Conservation (phyloP, 2,113 vertebrate genomes). For the Chaetura pelagica region DNA sequence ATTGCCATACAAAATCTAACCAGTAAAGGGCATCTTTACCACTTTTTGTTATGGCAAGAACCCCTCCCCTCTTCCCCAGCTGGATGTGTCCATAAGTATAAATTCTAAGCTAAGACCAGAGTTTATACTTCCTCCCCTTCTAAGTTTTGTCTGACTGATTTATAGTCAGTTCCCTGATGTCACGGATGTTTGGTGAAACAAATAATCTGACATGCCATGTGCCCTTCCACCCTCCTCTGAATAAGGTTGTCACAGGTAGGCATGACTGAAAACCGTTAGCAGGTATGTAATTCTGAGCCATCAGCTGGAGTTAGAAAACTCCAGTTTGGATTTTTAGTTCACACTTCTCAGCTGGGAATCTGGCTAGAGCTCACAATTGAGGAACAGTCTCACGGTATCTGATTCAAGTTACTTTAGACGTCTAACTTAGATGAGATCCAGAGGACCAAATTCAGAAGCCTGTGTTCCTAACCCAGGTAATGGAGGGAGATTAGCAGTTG, state of each 20-base stretch:
- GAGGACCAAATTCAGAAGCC: neutral
- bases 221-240: neutral
- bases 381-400: neutral
- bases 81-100: slow-evolving; percentile 51
- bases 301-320: neutral
- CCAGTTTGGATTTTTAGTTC: neutral
- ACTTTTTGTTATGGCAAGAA: slow-evolving; percentile 67
- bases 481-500: neutral
- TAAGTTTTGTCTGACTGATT: slow-evolving; percentile 34
- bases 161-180: slow-evolving; percentile 19
- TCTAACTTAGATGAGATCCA: neutral
- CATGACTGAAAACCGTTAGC: neutral
- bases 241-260: neutral
- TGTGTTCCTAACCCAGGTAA: neutral
- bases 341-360: neutral
- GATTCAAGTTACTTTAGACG: neutral
- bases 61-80: neutral
- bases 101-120: slow-evolving; percentile 33
- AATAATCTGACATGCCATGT: neutral
- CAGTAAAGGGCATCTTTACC: slow-evolving; percentile 49
- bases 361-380: neutral
- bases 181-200: slow-evolving; percentile 29
- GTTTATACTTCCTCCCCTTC: slow-evolving; percentile 52
- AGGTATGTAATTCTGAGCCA: neutral
- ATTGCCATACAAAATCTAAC: slow-evolving; percentile 61